A percentile compares a stretch with the other conserved stretches of the same genome.
Evolutionary conservation across 2,888 invertebrate species (phyloP).

Genomic region (Macrophya alboannulata): DNA sequence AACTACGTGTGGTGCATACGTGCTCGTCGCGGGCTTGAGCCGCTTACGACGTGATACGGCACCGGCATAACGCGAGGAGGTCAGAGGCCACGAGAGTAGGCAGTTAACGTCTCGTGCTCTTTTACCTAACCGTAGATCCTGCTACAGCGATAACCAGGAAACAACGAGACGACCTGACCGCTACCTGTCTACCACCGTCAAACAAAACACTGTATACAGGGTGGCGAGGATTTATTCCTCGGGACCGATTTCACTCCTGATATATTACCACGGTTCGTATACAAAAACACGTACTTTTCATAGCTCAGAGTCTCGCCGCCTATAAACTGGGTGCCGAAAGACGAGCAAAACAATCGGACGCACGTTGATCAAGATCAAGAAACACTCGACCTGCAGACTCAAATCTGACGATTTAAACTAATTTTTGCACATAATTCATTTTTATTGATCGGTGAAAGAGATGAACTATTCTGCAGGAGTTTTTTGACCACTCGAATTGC

Average conservation of each 20-base stretch:
- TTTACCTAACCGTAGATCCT: conserved; percentile 68
- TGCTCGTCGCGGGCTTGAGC: conserved; percentile 59
- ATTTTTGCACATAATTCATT: too few relatives aligned
- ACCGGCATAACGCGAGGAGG: conserved; percentile 62
- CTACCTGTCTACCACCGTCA: conserved; percentile 32
- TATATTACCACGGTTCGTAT: neutral
- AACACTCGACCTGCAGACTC: neutral
- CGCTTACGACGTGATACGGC: conserved; percentile 73
- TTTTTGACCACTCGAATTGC: neutral
- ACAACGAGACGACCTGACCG: conserved; percentile 60
- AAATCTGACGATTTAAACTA: neutral
- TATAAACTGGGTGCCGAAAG: neutral
- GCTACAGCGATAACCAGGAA: conserved; percentile 70
- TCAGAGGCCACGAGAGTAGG: conserved; percentile 69
- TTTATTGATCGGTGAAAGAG: neutral
- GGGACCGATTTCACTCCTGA: neutral
- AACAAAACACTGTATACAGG: conserved; percentile 8
- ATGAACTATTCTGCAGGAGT: neutral
- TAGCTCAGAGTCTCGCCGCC: neutral
- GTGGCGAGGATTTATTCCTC: neutral
- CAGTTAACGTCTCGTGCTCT: conserved; percentile 56
- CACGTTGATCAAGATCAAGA: neutral
- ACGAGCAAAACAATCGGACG: neutral
- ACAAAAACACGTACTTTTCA: neutral
- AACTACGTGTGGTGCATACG: conserved; percentile 76